These are phyloP conservation scores for Eubucco bourcierii DNA, from an alignment of 2,113 vertebrate genomes.

Conservation along the genomic window DNA sequence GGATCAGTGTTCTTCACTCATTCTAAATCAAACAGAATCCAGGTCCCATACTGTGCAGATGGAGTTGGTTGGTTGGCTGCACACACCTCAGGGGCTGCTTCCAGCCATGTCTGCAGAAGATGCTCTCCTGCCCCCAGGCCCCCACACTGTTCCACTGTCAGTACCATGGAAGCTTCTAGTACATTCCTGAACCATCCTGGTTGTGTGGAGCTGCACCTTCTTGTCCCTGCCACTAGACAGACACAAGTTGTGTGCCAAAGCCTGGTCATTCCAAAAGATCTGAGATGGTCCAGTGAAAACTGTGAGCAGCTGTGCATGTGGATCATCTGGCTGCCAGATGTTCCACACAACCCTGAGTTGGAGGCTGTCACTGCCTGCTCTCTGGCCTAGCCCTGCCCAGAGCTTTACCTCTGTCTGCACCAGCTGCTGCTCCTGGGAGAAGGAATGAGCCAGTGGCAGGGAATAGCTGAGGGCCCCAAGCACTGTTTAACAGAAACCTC, in stretches of 20 bases:
- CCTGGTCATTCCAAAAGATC: not conserved
- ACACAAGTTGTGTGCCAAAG: not conserved
- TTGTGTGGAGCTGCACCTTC: not conserved
- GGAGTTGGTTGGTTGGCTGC: rapidly evolving
- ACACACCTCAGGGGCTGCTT: not conserved
- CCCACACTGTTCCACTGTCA: not conserved
- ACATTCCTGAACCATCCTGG: not conserved
- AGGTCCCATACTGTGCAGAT: not conserved
- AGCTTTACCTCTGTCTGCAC: not conserved
- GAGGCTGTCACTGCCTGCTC: not conserved
- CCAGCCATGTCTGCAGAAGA: not conserved
- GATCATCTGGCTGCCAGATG: not conserved
- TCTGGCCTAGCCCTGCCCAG: not conserved
- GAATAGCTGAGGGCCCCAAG: not conserved
- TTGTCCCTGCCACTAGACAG: not conserved
- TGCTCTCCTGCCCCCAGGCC: not conserved
- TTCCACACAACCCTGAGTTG: rapidly evolving
- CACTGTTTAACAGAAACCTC: not conserved
- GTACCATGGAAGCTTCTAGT: not conserved
- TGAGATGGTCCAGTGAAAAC: not conserved
- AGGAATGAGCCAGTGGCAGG: not conserved
- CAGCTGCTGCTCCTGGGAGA: not conserved
- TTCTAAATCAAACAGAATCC: not conserved
- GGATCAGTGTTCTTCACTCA: not conserved
- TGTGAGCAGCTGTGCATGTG: rapidly evolving